Evolutionary conservation across 2,113 vertebrate genomes (phyloP), one percentile per base, ranked within the genome.

Genomic region (Crocuta crocuta): DNA sequence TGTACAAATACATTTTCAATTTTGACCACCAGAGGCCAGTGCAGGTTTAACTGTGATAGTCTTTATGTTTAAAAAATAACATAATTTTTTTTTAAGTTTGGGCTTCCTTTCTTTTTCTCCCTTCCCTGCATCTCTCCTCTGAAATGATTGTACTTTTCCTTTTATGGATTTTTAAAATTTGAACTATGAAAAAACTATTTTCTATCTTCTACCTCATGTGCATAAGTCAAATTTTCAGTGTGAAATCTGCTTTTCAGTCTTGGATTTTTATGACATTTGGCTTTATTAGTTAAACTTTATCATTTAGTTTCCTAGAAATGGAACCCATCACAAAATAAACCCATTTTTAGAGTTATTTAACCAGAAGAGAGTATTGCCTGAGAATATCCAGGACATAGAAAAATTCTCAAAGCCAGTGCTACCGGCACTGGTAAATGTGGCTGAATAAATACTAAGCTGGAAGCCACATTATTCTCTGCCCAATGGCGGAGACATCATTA

Each of bases 21-120:
- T 74, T 31, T 95, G 35, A 48, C 92, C 98, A 96, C 96, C 81
- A 97, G 98, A 90, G 87, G 94, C 7, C 81, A 95, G 92, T 78
- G 12, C 21, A 80, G 9, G 79, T 26, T 79, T 93, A 83, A 66
- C 65, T 78, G 43, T 89, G 31, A 94, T 48, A 24, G 24, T 70
- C 16, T 39, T 13, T 28, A 1, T 24, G 39, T 79, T 43, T 39
- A 28, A 28, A 45, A 23, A 17, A 82, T 78, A 82, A 33, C 17
- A 21, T 48, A 24, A 35, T 24, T 8, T 43, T 55, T 63, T 66
- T 83, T 84, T 6, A 53, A 58, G 10, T 66, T 48, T 66, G 26
- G 2, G 12, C 10, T 82, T 17, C 12, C n/a, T 50, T 8, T 55
- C 16, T 16, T 33, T 50, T 4, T 19, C 4, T 17, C 12, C 21